Conservation (phyloP, 2,888 invertebrate genomes). For the Aphidius colemani region DNA sequence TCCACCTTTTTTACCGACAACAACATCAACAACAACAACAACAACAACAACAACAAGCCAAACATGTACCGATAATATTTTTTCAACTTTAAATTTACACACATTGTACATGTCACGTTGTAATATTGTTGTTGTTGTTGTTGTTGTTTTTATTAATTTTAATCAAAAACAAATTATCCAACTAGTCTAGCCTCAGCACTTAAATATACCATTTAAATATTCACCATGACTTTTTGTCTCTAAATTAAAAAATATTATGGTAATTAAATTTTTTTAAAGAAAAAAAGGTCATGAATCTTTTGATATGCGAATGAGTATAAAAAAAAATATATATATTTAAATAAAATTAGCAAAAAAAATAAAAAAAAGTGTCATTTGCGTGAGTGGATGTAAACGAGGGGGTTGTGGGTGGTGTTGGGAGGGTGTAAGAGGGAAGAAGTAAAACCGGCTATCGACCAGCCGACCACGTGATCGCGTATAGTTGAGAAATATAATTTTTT, state of each 20-base stretch:
- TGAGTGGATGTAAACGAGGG: conserved; percentile 12
- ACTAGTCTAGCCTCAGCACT: too few relatives aligned
- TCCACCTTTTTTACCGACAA: not conserved
- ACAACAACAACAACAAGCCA: too few relatives aligned
- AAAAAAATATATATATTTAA: not conserved
- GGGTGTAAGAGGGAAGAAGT: conserved; percentile 18
- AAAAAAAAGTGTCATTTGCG: not conserved
- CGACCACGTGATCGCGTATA: conserved; percentile 21
- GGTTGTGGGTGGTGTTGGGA: conserved; percentile 5
- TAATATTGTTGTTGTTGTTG: too few relatives aligned
- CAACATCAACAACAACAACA: too few relatives aligned
- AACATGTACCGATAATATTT: too few relatives aligned
- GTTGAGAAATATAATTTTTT: not conserved
- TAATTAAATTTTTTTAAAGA: not conserved
- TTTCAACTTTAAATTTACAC: too few relatives aligned
- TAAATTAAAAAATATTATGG: not conserved
- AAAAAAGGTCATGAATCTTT: not conserved
- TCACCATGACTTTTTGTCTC: too few relatives aligned
- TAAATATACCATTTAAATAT: too few relatives aligned
- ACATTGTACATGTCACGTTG: too few relatives aligned
- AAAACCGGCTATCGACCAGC: conserved; percentile 28
- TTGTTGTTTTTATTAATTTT: conserved; percentile 12
- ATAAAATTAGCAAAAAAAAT: not conserved
- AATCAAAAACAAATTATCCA: too few relatives aligned
- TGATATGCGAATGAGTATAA: not conserved